Percentiles rank a stretch among this genome's conserved stretches.
These are phyloP conservation scores for Acanthochromis polyacanthus DNA, from an alignment of 2,113 vertebrate genomes.

Conservation along the genomic window DNA sequence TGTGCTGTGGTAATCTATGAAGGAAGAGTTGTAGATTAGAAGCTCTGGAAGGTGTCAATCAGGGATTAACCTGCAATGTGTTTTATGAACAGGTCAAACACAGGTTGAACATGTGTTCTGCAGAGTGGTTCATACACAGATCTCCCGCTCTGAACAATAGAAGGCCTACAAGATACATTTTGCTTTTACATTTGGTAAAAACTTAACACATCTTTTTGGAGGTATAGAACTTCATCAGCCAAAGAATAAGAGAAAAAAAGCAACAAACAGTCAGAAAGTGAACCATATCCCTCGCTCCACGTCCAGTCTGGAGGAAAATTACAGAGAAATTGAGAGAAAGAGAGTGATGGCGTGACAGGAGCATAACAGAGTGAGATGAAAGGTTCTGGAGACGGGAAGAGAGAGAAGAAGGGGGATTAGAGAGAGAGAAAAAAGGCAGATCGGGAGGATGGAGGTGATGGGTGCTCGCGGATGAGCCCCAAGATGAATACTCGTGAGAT, in stretches of 20 bases:
- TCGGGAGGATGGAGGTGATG: slow-evolving; percentile 66
- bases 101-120: slow-evolving; percentile 24
- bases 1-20: neutral
- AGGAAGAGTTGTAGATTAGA: slow-evolving; percentile 23
- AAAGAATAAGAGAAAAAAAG: neutral
- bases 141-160: neutral
- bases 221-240: neutral
- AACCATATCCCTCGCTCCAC: neutral
- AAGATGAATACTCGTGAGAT: slow-evolving; percentile 76
- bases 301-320: slow-evolving; percentile 38
- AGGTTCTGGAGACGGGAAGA: slow-evolving; percentile 56
- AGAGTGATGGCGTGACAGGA: slow-evolving; percentile 50
- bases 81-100: slow-evolving; percentile 14
- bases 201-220: neutral
- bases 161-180: neutral
- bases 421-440: slow-evolving; percentile 49
- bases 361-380: slow-evolving; percentile 65
- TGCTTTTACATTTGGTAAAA: neutral
- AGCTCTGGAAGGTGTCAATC: slow-evolving; percentile 26
- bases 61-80: slow-evolving; percentile 30
- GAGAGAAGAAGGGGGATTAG: slow-evolving; percentile 62
- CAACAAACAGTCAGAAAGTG: slow-evolving; percentile 4
- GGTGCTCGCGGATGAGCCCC: slow-evolving; percentile 62
- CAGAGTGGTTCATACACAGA: neutral
- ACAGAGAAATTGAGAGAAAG: slow-evolving; percentile 36